These are phyloP conservation scores for Lamprotornis superbus DNA, from an alignment of 2,113 vertebrate genomes.

Conservation along the genomic window DNA sequence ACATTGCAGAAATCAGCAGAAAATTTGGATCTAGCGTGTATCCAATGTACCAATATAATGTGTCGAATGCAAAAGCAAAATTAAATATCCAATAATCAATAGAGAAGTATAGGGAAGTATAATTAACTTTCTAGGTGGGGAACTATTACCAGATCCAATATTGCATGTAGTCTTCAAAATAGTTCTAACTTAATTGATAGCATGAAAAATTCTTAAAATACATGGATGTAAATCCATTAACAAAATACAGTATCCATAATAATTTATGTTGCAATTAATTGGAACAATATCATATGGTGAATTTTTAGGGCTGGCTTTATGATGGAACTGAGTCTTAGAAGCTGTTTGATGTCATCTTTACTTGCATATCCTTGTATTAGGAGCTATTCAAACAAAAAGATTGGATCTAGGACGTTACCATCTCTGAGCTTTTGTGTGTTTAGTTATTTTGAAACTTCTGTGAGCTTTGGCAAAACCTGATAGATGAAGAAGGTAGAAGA, in stretches of 20 bases:
- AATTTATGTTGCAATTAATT: neutral
- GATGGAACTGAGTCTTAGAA: neutral
- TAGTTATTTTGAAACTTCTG: neutral
- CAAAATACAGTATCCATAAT: neutral
- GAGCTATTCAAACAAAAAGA: neutral
- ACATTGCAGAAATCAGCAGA: neutral
- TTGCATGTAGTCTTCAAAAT: neutral
- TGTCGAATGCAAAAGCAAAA: neutral
- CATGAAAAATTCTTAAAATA: neutral
- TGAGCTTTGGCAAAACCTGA: neutral
- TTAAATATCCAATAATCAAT: neutral
- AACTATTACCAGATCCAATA: neutral
- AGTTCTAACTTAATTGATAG: neutral
- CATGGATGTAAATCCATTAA: neutral
- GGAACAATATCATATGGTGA: neutral
- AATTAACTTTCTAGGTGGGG: neutral
- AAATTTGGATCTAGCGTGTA: neutral
- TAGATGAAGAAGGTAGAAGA: neutral
- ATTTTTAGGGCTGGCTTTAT: neutral
- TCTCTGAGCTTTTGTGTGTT: neutral
- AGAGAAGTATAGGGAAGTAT: neutral
- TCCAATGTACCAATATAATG: neutral
- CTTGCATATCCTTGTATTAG: neutral
- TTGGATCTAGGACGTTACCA: neutral
- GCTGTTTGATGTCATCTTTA: neutral